These are phyloP conservation scores for Diphyllodes magnificus DNA, from an alignment of 2,113 vertebrate species.

Conservation along the genomic window DNA sequence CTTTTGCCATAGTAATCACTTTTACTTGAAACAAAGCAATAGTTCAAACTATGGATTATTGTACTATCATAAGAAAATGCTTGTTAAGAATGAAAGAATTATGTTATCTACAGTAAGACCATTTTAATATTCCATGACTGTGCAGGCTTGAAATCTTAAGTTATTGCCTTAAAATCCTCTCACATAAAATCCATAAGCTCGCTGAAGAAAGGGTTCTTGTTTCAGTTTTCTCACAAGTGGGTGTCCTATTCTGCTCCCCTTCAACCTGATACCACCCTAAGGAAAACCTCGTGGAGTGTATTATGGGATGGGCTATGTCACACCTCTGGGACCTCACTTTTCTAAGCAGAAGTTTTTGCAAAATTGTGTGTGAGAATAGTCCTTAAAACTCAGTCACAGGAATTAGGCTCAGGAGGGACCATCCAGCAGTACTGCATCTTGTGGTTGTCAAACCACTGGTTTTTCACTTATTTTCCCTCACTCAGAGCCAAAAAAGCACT, in stretches of 20 bases:
- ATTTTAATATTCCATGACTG: background rate
- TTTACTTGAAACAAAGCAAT: background rate
- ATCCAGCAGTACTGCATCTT: background rate
- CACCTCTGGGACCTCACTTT: background rate
- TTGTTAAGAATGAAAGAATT: background rate
- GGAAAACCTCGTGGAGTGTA: background rate
- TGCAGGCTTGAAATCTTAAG: background rate
- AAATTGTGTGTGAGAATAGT: background rate
- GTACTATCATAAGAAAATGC: background rate
- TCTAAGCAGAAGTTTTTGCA: background rate
- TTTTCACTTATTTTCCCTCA: background rate
- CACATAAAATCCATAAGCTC: background rate
- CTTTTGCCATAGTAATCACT: background rate
- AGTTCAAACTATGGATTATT: background rate
- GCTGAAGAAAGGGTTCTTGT: background rate
- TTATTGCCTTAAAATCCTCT: background rate
- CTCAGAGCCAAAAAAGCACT: background rate
- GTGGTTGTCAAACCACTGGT: rapidly evolving
- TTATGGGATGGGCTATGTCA: background rate
- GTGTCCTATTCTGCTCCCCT: background rate
- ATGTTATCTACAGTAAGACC: background rate
- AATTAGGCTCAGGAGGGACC: background rate
- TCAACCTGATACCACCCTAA: background rate
- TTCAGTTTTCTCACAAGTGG: background rate
- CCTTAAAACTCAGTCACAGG: background rate